Evolutionary conservation across 2,888 invertebrate genomes (phyloP).

Genomic region (Cecidostiba fungosa): DNA sequence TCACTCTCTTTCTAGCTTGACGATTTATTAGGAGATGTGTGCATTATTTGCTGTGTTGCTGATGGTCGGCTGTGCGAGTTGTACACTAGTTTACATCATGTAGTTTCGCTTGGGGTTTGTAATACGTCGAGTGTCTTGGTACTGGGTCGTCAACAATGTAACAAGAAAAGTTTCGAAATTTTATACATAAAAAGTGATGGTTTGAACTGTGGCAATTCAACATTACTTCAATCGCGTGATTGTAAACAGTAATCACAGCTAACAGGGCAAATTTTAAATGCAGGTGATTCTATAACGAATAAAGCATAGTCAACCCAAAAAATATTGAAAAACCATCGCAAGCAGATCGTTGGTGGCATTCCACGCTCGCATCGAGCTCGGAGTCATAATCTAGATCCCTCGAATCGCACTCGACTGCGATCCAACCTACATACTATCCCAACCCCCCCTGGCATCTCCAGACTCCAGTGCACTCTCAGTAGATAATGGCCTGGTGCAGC

Average conservation of each 20-base stretch:
- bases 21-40: background rate
- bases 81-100: background rate
- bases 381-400: conserved; percentile 10
- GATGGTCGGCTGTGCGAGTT: background rate
- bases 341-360: background rate
- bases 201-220: too few relatives aligned
- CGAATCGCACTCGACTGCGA: conserved; percentile 8
- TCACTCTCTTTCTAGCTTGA: background rate
- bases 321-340: background rate
- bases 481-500: conserved; percentile 9
- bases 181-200: too few relatives aligned
- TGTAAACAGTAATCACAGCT: too few relatives aligned
- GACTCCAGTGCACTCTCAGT: background rate
- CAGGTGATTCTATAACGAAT: too few relatives aligned
- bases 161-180: too few relatives aligned
- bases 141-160: too few relatives aligned
- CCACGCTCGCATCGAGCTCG: background rate
- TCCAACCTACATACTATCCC: background rate
- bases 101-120: too few relatives aligned
- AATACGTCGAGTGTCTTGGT: too few relatives aligned
- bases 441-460: background rate
- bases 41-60: background rate
- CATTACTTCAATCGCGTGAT: too few relatives aligned
- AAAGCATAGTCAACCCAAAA: too few relatives aligned
- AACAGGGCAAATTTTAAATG: too few relatives aligned